Conservation (phyloP, 2,113 vertebrate genomes). For the Aptenodytes patagonicus region DNA sequence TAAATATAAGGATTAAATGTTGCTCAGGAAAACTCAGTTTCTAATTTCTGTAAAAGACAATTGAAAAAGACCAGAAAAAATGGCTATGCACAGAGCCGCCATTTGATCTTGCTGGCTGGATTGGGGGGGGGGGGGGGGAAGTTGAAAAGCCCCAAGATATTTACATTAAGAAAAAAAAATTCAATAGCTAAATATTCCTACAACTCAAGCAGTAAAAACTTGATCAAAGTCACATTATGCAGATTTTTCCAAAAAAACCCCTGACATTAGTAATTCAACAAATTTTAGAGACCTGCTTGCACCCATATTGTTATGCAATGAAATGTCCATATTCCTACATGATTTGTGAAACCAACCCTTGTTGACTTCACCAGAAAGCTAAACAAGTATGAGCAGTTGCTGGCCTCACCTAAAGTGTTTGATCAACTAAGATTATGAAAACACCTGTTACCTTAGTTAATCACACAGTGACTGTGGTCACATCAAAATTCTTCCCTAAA, state of each 20-base stretch:
- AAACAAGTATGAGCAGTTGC: neutral
- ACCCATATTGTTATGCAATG: neutral
- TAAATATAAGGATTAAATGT: neutral
- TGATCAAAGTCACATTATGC: neutral
- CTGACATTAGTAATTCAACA: neutral
- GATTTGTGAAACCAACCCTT: neutral
- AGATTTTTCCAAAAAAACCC: neutral
- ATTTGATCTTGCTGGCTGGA: neutral
- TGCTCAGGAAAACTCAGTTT: neutral
- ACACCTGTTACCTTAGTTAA: neutral
- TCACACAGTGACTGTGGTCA: neutral
- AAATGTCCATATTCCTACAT: neutral
- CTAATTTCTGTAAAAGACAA: neutral
- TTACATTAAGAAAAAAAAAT: neutral
- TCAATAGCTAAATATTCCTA: neutral
- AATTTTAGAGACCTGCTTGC: neutral
- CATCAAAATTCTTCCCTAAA: neutral
- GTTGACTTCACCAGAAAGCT: neutral
- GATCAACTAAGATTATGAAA: neutral
- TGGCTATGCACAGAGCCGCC: neutral
- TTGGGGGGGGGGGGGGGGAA: neutral
- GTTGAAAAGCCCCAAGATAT: neutral
- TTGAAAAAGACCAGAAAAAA: neutral
- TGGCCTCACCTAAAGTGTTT: neutral
- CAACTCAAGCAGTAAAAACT: neutral